Conservation (phyloP, 2,888 invertebrate genomes). For the Terebella lapidaria region DNA sequence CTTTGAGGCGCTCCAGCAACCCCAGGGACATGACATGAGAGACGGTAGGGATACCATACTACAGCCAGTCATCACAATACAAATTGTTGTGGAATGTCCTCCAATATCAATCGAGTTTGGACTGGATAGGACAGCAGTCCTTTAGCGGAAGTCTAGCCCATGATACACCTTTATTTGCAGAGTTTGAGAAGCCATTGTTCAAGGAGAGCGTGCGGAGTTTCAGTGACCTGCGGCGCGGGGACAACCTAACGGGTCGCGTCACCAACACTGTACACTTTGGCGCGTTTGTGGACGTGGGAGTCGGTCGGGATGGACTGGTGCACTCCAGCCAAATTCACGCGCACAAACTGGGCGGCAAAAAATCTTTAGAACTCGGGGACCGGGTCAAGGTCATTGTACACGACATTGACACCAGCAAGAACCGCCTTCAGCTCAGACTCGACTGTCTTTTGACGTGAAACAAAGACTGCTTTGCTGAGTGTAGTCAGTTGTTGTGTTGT, state of each 20-base stretch:
- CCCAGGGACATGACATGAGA: slow-evolving; percentile 71
- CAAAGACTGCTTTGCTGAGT: too few species aligned
- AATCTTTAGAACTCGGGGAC: slow-evolving; percentile 37
- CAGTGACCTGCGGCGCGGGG: slow-evolving; percentile 59
- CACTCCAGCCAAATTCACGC: slow-evolving; percentile 53
- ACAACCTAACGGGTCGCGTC: slow-evolving; percentile 64
- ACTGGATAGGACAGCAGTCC: too few species aligned
- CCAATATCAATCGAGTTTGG: too few species aligned
- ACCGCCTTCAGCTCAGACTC: slow-evolving; percentile 26
- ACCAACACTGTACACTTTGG: slow-evolving; percentile 85
- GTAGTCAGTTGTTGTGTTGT: too few species aligned
- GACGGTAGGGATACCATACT: slow-evolving; percentile 54
- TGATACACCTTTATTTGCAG: too few species aligned
- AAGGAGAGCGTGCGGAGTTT: slow-evolving; percentile 67
- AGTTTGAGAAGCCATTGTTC: slow-evolving; percentile 68
- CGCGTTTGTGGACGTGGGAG: slow-evolving; percentile 73
- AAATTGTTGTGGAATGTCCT: too few species aligned
- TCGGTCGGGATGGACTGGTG: slow-evolving; percentile 49
- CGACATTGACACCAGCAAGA: slow-evolving; percentile 28
- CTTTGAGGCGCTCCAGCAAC: slow-evolving; percentile 68
- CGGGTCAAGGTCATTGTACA: slow-evolving; percentile 36
- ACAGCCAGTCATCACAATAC: too few species aligned
- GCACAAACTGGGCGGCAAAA: slow-evolving; percentile 14
- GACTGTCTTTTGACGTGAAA: neutral
- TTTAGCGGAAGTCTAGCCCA: too few species aligned